A percentile compares a stretch with the other conserved stretches of the same genome.
Conservation (phyloP, 2,888 invertebrate genomes). For the Plagodis pulveraria region DNA sequence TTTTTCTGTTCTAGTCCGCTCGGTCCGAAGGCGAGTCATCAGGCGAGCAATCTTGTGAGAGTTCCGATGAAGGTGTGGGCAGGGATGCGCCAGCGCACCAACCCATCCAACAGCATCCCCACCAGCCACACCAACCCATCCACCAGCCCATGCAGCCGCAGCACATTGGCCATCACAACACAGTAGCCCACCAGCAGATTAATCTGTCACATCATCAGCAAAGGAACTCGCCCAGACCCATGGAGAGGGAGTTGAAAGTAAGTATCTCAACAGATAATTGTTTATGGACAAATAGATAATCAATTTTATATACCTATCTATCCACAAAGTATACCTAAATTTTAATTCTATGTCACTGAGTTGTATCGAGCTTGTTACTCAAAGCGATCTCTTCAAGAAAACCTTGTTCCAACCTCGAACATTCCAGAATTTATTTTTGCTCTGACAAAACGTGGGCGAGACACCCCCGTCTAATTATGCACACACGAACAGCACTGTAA, state of each 20-base stretch:
- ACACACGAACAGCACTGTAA: no score
- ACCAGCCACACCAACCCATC: conserved; percentile 36
- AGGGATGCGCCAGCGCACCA: conserved; percentile 66
- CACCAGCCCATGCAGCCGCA: conserved; percentile 49
- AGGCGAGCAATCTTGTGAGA: conserved; percentile 78
- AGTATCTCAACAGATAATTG: conserved; percentile 18
- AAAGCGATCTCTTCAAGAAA: no score
- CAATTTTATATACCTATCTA: no score
- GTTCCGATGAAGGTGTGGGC: conserved; percentile 79
- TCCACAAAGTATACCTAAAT: no score
- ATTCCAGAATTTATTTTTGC: no score
- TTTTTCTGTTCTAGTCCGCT: conserved; percentile 63
- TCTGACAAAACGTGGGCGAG: no score
- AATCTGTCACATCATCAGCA: conserved; percentile 61
- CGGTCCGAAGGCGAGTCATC: conserved; percentile 79
- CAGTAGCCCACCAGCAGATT: conserved; percentile 53
- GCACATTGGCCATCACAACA: conserved; percentile 59
- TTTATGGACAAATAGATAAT: no score
- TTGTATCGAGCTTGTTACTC: no score
- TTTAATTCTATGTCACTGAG: no score
- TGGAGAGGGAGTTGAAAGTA: conserved; percentile 73
- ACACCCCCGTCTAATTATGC: no score
- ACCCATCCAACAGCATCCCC: conserved; percentile 45
- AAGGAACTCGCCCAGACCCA: conserved; percentile 71
- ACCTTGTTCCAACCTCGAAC: no score